Evolutionary conservation across 2,113 vertebrate genomes (phyloP), one percentile per base, ranked within the genome.

Genomic region (Takifugu flavidus): DNA sequence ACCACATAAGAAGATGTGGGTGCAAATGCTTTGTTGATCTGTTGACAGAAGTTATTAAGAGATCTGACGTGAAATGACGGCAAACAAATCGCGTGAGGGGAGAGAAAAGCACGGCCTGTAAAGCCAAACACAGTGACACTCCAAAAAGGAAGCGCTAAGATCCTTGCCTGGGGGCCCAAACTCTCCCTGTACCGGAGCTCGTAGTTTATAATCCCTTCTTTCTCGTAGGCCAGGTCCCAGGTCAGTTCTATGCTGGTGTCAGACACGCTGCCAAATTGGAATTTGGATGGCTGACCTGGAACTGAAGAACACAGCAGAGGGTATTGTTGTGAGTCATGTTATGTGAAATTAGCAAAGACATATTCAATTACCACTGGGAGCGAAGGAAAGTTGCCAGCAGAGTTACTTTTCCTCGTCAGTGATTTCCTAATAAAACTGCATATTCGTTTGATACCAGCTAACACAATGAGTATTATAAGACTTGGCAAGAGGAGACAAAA

Each of bases 281-380:
- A 94, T 83, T 95, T 98, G 90, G 94, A 94, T 2, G 97, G 96
- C 83, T 98, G 96, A 70, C 94, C 95, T 0, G 97, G 97, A 75
- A 99, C 97, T 99, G 78, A 47, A 67, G 62, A 65, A 66, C 20
- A 77, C 25, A 57, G 20, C 54, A 57, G n/a, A 73, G 31, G 4
- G 39, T 29, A 59, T 44, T 44, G 43, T 53, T 45, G 15, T 3
- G 42, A 14, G 2, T 58, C 1, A 43, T 62, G 43, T 28, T 12
- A 25, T 1, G 15, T 26, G 7, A 25, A 42, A 70, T 52, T 13
- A 46, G 27, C 51, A 8, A 50, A 29, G 31, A 55, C 15, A 63
- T 47, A 4, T 65, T 2, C 12, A 61, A 26, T 31, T 54, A 28
- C 12, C 3, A 25, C 4, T 47, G 25, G 47, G 44, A 43, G 6